Percentiles rank a stretch among this genome's conserved stretches.
Evolutionary conservation across 35 echinoderm and acorn worm genomes (phyloP).

Genomic region (Lytechinus pictus): DNA sequence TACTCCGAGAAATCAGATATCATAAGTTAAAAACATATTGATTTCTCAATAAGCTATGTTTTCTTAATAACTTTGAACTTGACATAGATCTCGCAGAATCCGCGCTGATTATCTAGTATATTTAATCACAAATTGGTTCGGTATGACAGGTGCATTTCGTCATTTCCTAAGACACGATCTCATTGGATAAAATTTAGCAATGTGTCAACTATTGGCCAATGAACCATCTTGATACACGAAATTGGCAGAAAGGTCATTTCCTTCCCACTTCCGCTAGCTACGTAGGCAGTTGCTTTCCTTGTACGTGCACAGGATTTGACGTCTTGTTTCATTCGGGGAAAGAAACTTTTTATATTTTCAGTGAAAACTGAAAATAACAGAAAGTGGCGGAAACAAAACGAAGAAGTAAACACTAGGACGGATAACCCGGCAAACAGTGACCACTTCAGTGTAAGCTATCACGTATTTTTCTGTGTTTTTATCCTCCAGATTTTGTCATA

Average conservation of each 20-base stretch:
- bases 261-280: slow-evolving; percentile 26
- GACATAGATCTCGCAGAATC: too few relatives aligned
- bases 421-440: slow-evolving; percentile 94
- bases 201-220: slow-evolving; percentile 55
- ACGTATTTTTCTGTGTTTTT: not conserved
- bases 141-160: not conserved
- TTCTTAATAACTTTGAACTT: too few relatives aligned
- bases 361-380: slow-evolving; percentile 61
- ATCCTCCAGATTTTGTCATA: slow-evolving; percentile 16
- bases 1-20: too few relatives aligned
- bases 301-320: not conserved
- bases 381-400: slow-evolving; percentile 77
- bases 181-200: slow-evolving; percentile 43
- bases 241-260: not conserved
- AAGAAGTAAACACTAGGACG: slow-evolving; percentile 81
- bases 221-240: not conserved
- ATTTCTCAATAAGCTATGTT: too few relatives aligned
- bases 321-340: not conserved
- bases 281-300: slow-evolving; percentile 47
- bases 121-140: not conserved
- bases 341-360: slow-evolving; percentile 54
- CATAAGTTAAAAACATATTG: too few relatives aligned
- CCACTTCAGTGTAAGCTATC: slow-evolving; percentile 82
- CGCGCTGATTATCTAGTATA: too few relatives aligned
- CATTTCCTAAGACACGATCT: not conserved